Evolutionary conservation across 37 sponge, comb jelly and placozoan species (phyloP).

Genomic region (Halichondria panicea): DNA sequence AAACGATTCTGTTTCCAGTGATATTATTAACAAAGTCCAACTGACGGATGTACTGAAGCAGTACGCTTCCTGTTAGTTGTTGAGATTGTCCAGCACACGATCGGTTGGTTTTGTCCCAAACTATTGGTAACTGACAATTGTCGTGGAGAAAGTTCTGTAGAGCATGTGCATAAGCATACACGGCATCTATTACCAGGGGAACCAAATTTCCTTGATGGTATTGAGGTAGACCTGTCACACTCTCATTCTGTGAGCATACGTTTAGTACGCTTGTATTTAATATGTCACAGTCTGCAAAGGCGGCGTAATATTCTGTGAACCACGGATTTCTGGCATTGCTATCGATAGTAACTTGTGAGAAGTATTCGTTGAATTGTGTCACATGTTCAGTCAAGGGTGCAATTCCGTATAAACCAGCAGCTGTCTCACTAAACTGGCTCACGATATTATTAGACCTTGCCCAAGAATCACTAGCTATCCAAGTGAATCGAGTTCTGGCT

Average conservation of each 20-base stretch:
- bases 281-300: slow-evolving; percentile 45
- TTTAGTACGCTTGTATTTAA: not conserved
- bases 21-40: slow-evolving; percentile 42
- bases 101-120: slow-evolving; percentile 25
- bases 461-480: slow-evolving; percentile 93
- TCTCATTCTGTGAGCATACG: not conserved
- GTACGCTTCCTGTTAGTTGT: slow-evolving; percentile 24
- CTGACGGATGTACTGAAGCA: slow-evolving; percentile 49
- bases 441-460: slow-evolving; percentile 47
- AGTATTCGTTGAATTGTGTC: slow-evolving; percentile 57
- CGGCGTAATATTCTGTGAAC: slow-evolving; percentile 72
- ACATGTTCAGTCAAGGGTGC: slow-evolving; percentile 44
- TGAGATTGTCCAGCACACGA: slow-evolving; percentile 43
- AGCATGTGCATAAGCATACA: slow-evolving; percentile 76
- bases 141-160: slow-evolving; percentile 62
- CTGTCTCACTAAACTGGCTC: slow-evolving; percentile 20
- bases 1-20: slow-evolving; percentile 45
- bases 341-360: slow-evolving; percentile 52
- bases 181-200: slow-evolving; percentile 87
- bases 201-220: slow-evolving; percentile 66
- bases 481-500: slow-evolving; percentile 42
- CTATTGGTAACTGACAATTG: slow-evolving; percentile 55
- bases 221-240: slow-evolving; percentile 17
- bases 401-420: slow-evolving; percentile 63
- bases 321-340: slow-evolving; percentile 71